phyloP scores from a whole-genome alignment of 2,113 vertebrate species.

The Osmerus mordax region DNA sequence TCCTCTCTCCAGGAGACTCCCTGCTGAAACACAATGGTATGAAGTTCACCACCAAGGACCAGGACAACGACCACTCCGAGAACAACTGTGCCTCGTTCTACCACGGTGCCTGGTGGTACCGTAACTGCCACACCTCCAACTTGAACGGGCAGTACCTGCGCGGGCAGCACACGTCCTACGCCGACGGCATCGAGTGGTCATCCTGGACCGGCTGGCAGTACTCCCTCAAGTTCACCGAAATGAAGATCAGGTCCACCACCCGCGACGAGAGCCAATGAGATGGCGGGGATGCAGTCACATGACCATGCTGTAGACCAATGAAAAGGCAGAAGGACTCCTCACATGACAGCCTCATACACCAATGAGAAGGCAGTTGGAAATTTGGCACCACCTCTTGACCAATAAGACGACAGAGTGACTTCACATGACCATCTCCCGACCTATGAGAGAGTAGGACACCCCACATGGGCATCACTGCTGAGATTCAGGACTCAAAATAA shows the following conservation, averaged over 20 bases:
- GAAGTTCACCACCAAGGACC: conserved; percentile 93
- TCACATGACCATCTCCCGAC: too few species aligned
- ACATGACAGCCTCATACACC: too few species aligned
- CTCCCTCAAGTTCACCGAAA: conserved; percentile 89
- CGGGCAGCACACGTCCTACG: conserved; percentile 89
- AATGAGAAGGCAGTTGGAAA: too few species aligned
- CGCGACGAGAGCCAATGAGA: conserved; percentile 71
- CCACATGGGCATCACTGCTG: too few species aligned
- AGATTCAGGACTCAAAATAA: too few species aligned
- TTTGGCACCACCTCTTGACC: too few species aligned
- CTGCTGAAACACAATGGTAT: conserved; percentile 92
- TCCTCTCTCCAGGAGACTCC: conserved; percentile 78
- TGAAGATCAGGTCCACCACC: conserved; percentile 86
- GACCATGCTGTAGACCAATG: neutral
- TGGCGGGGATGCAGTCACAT: neutral
- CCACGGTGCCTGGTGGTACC: conserved; percentile 96
- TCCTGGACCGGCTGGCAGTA: conserved; percentile 98
- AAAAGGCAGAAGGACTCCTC: neutral
- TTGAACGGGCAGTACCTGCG: conserved; percentile 92
- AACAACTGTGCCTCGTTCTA: conserved; percentile 95
- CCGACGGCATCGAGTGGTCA: conserved; percentile 92
- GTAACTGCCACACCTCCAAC: conserved; percentile 96
- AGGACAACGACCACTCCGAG: conserved; percentile 91
- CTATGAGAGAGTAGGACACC: too few species aligned
- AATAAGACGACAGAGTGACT: too few species aligned